Base-by-base conservation (phyloP, 2,113 vertebrate species). In the Semnornis frantzii region DNA sequence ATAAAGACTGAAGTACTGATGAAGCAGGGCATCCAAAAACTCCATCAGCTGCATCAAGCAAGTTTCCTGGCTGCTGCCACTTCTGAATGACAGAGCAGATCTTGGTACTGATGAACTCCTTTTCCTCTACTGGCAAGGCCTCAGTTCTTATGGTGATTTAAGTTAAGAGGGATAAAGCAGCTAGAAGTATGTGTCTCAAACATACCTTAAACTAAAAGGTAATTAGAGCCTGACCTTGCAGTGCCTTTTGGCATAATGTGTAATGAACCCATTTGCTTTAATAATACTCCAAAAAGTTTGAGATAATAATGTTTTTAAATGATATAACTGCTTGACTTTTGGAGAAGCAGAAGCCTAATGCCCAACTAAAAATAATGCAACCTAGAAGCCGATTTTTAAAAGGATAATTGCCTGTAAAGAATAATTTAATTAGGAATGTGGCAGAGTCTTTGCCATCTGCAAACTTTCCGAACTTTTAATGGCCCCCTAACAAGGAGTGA, bases 391-490 rank as follows among this genome's bases (percentile, higher is more conserved):
- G 17, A 12, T 50, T 72, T 16, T 60, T n/a, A 39, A 69, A 57
- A 60, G 15, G 9, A 62, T 89, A 92, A 93, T 85, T 87, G 81
- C 75, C 71, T 30, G 85, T 65, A 76, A 85, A 66, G 44, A 65
- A 85, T 24, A 79, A 76, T 15, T 64, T 84, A 84, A 91, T 95
- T 63, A 84, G 55, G 76, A 50, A 46, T 54, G 24, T 62, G 31
- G 55, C 59, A 76, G 71, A 79, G 85, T 28, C 63, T 46, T 91
- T 17, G 87, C 39, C 55, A 42, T 9, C 34, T 1, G 2, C 46
- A 79, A 79, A 80, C 33, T 76, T 85, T 8, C 9, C 18, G 0
- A 86, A 78, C 48, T 76, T 55, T 58, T 50, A 94, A 96, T 66
- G 34, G 24, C 6, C 15, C 24, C 58, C 71, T 76, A 80, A 34